These are phyloP conservation scores for Drosophila nikananu DNA, from an alignment of 1,140 invertebrate species.

Conservation along the genomic window DNA sequence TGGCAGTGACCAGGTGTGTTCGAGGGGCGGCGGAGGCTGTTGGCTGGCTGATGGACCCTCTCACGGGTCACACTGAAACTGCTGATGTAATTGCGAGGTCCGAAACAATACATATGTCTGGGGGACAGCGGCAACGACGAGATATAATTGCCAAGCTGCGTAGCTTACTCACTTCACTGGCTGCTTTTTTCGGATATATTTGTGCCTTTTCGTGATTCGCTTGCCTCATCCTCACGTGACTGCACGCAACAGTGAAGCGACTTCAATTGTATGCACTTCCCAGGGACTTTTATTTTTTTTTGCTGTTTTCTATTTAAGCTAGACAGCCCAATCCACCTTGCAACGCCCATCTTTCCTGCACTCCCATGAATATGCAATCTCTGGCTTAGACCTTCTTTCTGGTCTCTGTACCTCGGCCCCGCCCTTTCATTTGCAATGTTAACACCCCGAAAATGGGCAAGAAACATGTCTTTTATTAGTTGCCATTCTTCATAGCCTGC, in stretches of 20 bases:
- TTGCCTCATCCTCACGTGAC: conserved; percentile 45
- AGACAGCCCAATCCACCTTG: conserved; percentile 29
- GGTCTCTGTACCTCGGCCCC: neutral
- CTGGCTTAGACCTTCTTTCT: conserved; percentile 28
- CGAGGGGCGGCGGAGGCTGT: neutral
- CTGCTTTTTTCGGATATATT: conserved; percentile 21
- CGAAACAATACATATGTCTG: conserved; percentile 43
- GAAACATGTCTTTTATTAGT: conserved; percentile 21
- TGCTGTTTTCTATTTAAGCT: conserved; percentile 28
- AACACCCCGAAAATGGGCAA: conserved; percentile 37
- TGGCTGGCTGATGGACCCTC: conserved; percentile 17
- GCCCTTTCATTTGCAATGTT: conserved; percentile 50
- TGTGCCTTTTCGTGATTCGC: conserved; percentile 14
- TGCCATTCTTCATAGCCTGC: conserved; percentile 18
- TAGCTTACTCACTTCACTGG: conserved; percentile 52
- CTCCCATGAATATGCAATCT: conserved; percentile 47
- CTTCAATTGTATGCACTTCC: conserved; percentile 51
- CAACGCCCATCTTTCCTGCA: conserved; percentile 39
- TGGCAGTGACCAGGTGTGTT: conserved; percentile 52
- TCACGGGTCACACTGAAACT: conserved; percentile 47
- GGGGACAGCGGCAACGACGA: neutral
- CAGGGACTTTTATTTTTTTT: conserved; percentile 35
- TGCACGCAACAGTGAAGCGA: conserved; percentile 51
- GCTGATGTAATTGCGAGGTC: conserved; percentile 52
- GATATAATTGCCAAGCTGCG: conserved; percentile 61